phyloP scores from a whole-genome alignment of 2,797 vertebrate genomes.

The Neopelma chrysocephalum region DNA sequence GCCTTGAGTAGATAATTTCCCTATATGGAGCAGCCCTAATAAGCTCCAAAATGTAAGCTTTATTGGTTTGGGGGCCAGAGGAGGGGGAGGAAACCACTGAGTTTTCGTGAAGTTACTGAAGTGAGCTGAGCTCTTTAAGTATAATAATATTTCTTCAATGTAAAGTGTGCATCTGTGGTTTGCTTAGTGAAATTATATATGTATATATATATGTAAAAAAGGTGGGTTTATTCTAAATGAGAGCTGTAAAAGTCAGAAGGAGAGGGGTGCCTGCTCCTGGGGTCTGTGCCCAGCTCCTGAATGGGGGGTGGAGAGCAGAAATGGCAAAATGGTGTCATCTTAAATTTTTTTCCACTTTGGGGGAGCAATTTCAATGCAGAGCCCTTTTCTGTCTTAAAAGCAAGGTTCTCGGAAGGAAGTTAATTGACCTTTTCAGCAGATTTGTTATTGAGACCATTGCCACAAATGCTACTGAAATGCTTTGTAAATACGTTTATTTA shows the following conservation, averaged over 20 bases:
- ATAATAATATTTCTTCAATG: neutral
- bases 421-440: conserved; percentile 54
- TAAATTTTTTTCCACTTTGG: neutral
- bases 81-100: neutral
- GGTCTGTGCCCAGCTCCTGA: neutral
- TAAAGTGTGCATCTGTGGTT: neutral
- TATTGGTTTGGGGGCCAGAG: neutral
- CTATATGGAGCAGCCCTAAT: conserved; percentile 7
- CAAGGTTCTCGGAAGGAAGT: neutral
- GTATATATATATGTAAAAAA: neutral
- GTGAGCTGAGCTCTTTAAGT: conserved; percentile 4
- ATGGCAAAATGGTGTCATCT: neutral
- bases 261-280: neutral
- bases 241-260: neutral
- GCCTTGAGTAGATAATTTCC: conserved; percentile 36
- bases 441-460: conserved; percentile 9
- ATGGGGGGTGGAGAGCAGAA: neutral
- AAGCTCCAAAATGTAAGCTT: conserved; percentile 16
- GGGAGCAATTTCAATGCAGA: neutral
- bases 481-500: neutral
- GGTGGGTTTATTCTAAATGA: neutral
- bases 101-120: conserved; percentile 41
- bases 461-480: conserved; percentile 5
- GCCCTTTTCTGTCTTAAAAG: neutral
- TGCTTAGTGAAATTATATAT: neutral